These are phyloP conservation scores for Solenopsis invicta DNA, from an alignment of 1,140 invertebrate species.

Conservation along the genomic window DNA sequence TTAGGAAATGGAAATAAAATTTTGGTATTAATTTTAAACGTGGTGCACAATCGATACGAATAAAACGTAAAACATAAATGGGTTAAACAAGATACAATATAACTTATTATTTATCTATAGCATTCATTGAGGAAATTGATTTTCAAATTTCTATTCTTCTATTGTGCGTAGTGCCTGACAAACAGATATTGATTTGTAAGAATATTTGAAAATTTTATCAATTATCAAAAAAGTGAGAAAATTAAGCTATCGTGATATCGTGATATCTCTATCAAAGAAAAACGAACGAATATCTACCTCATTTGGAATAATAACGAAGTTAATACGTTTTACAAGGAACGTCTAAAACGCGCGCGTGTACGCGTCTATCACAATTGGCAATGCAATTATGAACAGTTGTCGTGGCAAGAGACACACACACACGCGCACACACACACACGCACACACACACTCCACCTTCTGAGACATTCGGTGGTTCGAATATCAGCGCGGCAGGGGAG, in stretches of 20 bases:
- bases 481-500: not conserved
- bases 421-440: no score
- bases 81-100: no score
- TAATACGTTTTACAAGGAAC: not conserved
- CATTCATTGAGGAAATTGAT: no score
- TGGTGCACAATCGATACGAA: no score
- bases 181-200: not conserved
- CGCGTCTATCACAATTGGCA: constrained; percentile 49
- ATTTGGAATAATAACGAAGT: constrained; percentile 1
- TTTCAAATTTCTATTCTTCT: no score
- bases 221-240: not conserved
- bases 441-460: constrained; percentile 24
- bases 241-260: not conserved
- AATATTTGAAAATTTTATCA: constrained; percentile 7
- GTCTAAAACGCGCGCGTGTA: not conserved
- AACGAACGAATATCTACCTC: not conserved
- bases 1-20: no score
- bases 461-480: constrained; percentile 44
- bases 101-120: no score
- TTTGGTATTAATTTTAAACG: no score
- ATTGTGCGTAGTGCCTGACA: no score
- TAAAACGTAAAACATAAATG: no score
- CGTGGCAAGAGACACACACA: constrained; percentile 1
- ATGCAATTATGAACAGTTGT: constrained; percentile 71
- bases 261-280: not conserved